phyloP scores from a whole-genome alignment of 2,888 invertebrate species.

The Eristalis arbustorum region DNA sequence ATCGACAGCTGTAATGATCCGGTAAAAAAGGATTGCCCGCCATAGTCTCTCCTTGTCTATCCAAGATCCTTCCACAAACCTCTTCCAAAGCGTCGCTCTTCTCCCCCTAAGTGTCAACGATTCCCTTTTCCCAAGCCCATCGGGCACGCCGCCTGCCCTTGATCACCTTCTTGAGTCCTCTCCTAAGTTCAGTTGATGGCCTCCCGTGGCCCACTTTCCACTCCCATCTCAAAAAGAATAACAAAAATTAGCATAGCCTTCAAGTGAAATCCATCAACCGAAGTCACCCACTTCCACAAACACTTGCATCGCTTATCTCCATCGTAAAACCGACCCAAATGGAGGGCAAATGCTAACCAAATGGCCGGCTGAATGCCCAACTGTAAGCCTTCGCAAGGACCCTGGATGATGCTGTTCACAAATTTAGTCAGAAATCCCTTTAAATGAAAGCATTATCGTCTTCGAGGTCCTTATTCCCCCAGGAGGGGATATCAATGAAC shows the following conservation, averaged over 20 bases:
- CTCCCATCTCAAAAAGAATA: not conserved
- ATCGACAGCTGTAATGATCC: too few species aligned
- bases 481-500: conserved; percentile 22
- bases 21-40: too few species aligned
- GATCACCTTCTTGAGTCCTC: not conserved
- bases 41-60: too few species aligned
- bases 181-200: not conserved
- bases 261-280: not conserved
- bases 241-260: not conserved
- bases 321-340: conserved; percentile 16
- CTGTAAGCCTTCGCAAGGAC: conserved; percentile 3
- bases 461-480: conserved; percentile 1
- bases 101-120: too few species aligned
- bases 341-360: not conserved
- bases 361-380: not conserved
- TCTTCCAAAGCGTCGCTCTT: too few species aligned
- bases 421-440: conserved; percentile 23
- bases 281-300: not conserved
- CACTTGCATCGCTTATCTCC: conserved; percentile 2
- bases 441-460: conserved; percentile 13
- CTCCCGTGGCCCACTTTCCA: not conserved
- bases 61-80: too few species aligned
- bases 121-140: not conserved
- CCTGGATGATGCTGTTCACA: conserved; percentile 13
- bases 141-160: not conserved